phyloP scores from a whole-genome alignment of 2,888 invertebrate genomes.

The Graphium colonna region DNA sequence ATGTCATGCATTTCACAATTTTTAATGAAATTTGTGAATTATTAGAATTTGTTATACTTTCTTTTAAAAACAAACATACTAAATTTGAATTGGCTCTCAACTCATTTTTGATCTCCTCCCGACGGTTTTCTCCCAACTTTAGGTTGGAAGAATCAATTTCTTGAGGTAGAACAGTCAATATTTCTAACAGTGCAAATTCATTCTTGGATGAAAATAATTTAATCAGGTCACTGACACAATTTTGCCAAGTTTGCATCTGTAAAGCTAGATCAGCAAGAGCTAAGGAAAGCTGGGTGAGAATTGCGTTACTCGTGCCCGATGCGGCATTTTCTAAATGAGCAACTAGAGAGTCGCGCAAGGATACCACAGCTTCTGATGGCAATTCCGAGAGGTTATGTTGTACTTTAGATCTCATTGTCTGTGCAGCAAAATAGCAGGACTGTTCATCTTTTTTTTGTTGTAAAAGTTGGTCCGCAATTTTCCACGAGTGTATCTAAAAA shows the following conservation, averaged over 20 bases:
- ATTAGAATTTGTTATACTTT: constrained; percentile 84
- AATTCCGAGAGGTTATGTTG: constrained; percentile 95
- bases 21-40: constrained; percentile 85
- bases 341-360: constrained; percentile 94
- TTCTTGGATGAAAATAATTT: constrained; percentile 85
- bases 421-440: constrained; percentile 98
- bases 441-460: constrained; percentile 93
- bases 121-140: constrained; percentile 93
- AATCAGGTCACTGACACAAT: constrained; percentile 91
- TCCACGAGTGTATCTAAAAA: constrained; percentile 96
- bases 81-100: constrained; percentile 86
- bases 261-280: constrained; percentile 96
- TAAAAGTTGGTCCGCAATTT: constrained; percentile 95
- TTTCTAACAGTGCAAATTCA: constrained; percentile 92
- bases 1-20: constrained; percentile 92
- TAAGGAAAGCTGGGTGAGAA: constrained; percentile 94
- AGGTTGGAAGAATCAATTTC: constrained; percentile 92
- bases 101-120: constrained; percentile 91
- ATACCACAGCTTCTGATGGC: constrained; percentile 89
- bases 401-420: constrained; percentile 98
- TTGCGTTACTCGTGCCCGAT: constrained; percentile 88
- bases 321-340: constrained; percentile 91
- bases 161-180: constrained; percentile 96
- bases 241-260: constrained; percentile 96
- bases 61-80: constrained; percentile 89